Conservation (phyloP, 2,113 vertebrate species). For the Acanthochromis polyacanthus region DNA sequence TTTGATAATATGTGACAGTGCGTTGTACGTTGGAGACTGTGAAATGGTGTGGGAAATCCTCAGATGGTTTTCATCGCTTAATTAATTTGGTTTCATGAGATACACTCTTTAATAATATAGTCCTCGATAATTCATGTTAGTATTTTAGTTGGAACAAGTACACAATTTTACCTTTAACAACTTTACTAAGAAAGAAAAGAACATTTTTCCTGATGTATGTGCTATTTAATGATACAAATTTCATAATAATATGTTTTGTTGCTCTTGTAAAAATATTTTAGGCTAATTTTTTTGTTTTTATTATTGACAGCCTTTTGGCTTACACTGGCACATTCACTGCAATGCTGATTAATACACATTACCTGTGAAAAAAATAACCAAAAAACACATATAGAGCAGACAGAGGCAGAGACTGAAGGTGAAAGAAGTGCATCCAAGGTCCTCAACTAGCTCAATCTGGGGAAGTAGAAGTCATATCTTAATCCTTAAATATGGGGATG, state of each 20-base stretch:
- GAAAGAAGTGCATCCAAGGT: neutral
- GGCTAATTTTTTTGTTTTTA: neutral
- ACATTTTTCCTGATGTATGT: neutral
- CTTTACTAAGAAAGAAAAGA: constrained; percentile 5
- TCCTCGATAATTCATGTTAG: neutral
- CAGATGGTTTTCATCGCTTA: constrained; percentile 56
- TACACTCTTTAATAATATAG: constrained; percentile 37
- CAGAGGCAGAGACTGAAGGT: neutral
- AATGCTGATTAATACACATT: neutral
- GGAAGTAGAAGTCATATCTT: neutral
- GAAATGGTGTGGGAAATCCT: constrained; percentile 63
- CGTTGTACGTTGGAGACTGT: constrained; percentile 60
- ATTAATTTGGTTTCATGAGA: constrained; percentile 56
- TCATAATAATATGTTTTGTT: neutral
- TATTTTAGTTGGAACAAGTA: neutral
- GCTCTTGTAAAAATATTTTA: neutral
- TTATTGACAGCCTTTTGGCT: neutral
- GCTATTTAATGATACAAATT: neutral
- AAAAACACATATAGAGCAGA: neutral
- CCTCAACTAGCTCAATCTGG: neutral
- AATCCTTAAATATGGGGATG: neutral
- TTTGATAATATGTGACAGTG: constrained; percentile 69
- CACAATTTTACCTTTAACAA: neutral
- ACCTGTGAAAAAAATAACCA: neutral
- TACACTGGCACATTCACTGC: neutral